phyloP scores from a whole-genome alignment of 2,113 vertebrate genomes.

The Agapornis roseicollis region DNA sequence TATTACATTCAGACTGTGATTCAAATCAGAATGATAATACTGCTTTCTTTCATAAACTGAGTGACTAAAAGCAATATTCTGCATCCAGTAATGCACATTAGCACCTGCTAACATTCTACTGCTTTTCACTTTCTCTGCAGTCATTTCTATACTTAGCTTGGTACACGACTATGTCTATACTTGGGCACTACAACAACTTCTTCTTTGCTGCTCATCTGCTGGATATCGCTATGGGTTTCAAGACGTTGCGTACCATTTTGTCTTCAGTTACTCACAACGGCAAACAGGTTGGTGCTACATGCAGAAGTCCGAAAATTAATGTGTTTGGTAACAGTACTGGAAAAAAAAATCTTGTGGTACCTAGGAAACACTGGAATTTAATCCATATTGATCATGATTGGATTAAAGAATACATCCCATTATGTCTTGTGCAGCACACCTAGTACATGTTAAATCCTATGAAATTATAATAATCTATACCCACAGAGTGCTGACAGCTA shows the following conservation, averaged over 20 bases:
- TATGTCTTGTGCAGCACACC: background rate
- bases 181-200: conserved; percentile 99
- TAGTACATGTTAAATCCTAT: background rate
- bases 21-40: background rate
- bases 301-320: background rate
- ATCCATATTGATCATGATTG: background rate
- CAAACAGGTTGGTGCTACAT: conserved; percentile 86
- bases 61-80: background rate
- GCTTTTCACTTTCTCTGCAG: conserved; percentile 66
- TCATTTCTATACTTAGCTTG: conserved; percentile 95
- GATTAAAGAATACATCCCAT: background rate
- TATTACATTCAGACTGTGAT: background rate
- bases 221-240: conserved; percentile 99
- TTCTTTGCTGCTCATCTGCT: conserved; percentile 97
- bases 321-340: background rate
- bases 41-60: background rate
- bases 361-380: background rate
- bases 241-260: conserved; percentile 93
- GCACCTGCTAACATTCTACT: background rate
- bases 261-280: conserved; percentile 98
- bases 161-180: conserved; percentile 98
- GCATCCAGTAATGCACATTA: background rate
- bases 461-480: background rate
- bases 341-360: background rate
- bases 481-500: background rate